Base-by-base conservation (phyloP, 2,797 vertebrate genomes). In the Emydoidea blandingii region DNA sequence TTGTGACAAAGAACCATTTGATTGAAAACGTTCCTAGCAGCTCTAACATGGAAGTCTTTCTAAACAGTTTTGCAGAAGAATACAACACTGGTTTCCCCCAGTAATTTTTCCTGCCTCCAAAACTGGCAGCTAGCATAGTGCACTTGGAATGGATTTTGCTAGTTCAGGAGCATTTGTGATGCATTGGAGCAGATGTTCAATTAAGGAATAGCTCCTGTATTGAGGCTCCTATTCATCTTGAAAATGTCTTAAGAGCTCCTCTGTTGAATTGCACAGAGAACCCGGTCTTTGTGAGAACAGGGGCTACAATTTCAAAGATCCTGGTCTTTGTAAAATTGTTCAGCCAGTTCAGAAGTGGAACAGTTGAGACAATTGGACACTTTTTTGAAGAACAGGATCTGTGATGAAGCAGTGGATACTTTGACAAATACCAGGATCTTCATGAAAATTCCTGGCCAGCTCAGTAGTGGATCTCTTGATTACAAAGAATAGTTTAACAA, bases 101-200 rank as follows among this genome's bases (percentile, higher is more conserved):
- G 3, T n/a, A 88, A 10, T n/a, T 7, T 57, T 74, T 88, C 12
- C 84, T 91, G 81, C 53, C 9, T 31, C 16, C 50, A 92, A 85
- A 85, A 5, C 15, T 19, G 2, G 11, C 4, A 53, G 10, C 5
- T 86, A 0, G 5, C 15, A 25, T 1, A 37, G 41, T 47, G 74
- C 23, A 29, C 6, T 25, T 10, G 81, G 31, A 79, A 57, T 82
- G 41, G 11, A 29, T 21, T 7, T 85, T 68, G 19, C 18, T 68
- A 21, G 18, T 37, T 68, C n/a, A 68, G n/a, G 19, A 21, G 9
- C 65, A 37, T 37, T 81, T 57, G 72, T 79, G 49, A 86, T 56
- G 54, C n/a, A 79, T 19, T 86, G 31, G 18, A 56, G 27, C 4
- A 41, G 37, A 27, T 65, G 65, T 16, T 65, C 25, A 2, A 3